Evolutionary conservation across 2,797 vertebrate genomes (phyloP).

Genomic region (Cryptoprocta ferox): DNA sequence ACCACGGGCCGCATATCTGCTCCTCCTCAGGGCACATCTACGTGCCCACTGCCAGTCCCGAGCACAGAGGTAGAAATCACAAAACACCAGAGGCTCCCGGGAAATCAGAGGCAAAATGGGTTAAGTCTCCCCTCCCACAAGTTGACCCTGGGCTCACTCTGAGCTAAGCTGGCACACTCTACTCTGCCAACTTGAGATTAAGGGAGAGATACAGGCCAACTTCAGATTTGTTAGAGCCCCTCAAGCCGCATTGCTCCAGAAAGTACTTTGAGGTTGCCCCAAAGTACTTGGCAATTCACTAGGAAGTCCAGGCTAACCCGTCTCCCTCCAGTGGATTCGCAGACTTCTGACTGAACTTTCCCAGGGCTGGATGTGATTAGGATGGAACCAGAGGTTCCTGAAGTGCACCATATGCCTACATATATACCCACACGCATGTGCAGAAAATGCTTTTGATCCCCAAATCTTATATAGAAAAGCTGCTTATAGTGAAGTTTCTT

Average conservation of each 20-base stretch:
- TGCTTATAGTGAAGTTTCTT: constrained; percentile 55
- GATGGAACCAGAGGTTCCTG: constrained; percentile 26
- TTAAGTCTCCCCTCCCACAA: neutral
- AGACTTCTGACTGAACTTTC: constrained; percentile 51
- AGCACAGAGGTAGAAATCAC: neutral
- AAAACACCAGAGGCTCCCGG: neutral
- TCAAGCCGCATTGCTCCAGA: neutral
- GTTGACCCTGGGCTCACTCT: neutral
- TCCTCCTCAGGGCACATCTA: neutral
- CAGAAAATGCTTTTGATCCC: constrained; percentile 72
- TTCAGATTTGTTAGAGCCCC: neutral
- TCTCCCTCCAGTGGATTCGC: neutral
- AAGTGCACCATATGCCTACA: constrained; percentile 51
- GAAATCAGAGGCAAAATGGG: neutral
- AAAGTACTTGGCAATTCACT: neutral
- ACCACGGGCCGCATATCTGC: neutral
- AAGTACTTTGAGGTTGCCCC: neutral
- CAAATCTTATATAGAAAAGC: constrained; percentile 60
- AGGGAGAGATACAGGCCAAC: neutral
- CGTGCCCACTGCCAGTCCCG: neutral
- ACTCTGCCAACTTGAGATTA: neutral
- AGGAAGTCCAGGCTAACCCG: neutral
- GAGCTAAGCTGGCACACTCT: no score
- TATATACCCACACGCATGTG: neutral
- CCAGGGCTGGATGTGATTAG: constrained; percentile 63